These are phyloP conservation scores for Hyles euphorbiae DNA, from an alignment of 1,140 invertebrate species.

Conservation along the genomic window DNA sequence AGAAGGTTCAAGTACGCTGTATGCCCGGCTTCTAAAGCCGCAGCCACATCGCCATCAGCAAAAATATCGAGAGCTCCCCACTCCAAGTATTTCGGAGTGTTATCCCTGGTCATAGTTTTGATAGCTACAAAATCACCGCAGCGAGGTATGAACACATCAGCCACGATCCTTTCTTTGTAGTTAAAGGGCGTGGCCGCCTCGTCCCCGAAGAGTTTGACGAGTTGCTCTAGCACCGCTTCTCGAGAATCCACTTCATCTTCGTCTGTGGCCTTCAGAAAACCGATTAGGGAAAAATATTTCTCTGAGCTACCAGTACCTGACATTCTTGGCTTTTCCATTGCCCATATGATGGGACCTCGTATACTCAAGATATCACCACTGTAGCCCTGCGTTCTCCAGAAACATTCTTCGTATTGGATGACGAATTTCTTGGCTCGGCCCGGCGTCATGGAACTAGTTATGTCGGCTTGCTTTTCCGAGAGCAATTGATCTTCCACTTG, in stretches of 20 bases:
- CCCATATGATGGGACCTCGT: slow-evolving; percentile 60
- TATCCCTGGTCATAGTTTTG: slow-evolving; percentile 25
- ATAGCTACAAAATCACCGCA: slow-evolving; percentile 56
- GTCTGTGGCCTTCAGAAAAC: slow-evolving; percentile 42
- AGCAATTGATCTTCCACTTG: slow-evolving; percentile 45
- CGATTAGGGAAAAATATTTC: slow-evolving; percentile 40
- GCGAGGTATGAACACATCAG: slow-evolving; percentile 48
- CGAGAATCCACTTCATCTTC: slow-evolving; percentile 27
- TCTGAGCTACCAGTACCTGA: slow-evolving; percentile 39
- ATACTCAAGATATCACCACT: slow-evolving; percentile 64
- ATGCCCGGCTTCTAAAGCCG: slow-evolving; percentile 58
- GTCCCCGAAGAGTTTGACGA: slow-evolving; percentile 52
- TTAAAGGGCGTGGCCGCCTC: slow-evolving; percentile 40
- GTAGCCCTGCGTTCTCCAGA: slow-evolving; percentile 50
- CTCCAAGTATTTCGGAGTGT: slow-evolving; percentile 36
- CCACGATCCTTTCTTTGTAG: slow-evolving; percentile 49
- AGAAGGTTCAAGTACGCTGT: slow-evolving; percentile 51
- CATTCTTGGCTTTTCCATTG: slow-evolving; percentile 50
- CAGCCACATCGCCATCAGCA: slow-evolving; percentile 56
- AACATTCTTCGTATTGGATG: slow-evolving; percentile 50
- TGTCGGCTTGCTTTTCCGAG: slow-evolving; percentile 26
- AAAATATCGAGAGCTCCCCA: slow-evolving; percentile 61
- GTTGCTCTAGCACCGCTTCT: slow-evolving; percentile 47
- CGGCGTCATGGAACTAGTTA: slow-evolving; percentile 33
- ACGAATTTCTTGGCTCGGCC: slow-evolving; percentile 48